Conservation (phyloP, 2,113 vertebrate genomes). For the Toxotes chatareus region DNA sequence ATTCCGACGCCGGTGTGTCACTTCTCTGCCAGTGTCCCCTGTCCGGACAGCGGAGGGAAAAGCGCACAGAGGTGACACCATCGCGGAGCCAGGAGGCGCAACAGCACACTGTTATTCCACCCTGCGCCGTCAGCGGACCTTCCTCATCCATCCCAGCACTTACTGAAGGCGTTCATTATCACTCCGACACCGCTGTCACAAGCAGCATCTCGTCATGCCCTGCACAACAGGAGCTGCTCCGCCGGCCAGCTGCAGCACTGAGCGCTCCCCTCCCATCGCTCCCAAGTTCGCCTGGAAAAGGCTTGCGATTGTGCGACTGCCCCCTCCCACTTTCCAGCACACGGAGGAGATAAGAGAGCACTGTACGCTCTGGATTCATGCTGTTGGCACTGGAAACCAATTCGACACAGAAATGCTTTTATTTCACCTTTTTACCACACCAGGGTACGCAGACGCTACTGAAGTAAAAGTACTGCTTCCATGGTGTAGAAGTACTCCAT, state of each 20-base stretch:
- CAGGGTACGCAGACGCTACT: no score
- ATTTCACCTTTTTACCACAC: neutral
- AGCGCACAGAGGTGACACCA: conserved; percentile 68
- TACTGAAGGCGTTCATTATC: conserved; percentile 65
- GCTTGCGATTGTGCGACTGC: conserved; percentile 51
- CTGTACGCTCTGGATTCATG: neutral
- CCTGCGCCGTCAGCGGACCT: conserved; percentile 38
- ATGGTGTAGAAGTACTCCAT: neutral
- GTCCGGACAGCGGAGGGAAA: conserved; percentile 49
- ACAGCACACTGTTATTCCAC: conserved; percentile 46
- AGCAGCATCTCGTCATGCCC: conserved; percentile 35
- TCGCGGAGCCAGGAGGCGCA: conserved; percentile 59
- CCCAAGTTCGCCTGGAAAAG: conserved; percentile 35
- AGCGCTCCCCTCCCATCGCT: conserved; percentile 51
- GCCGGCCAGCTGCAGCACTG: conserved; percentile 57
- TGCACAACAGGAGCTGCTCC: conserved; percentile 39
- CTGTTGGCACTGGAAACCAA: neutral
- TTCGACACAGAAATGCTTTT: neutral
- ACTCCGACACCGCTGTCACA: conserved; percentile 22
- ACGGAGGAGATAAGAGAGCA: conserved; percentile 22
- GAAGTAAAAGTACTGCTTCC: neutral
- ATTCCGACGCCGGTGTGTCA: conserved; percentile 49
- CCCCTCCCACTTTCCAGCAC: conserved; percentile 62
- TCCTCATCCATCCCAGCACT: conserved; percentile 69
- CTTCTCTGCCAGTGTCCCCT: conserved; percentile 52